phyloP scores from a whole-genome alignment of 2,797 vertebrate genomes.

The Phalanger gymnotis region DNA sequence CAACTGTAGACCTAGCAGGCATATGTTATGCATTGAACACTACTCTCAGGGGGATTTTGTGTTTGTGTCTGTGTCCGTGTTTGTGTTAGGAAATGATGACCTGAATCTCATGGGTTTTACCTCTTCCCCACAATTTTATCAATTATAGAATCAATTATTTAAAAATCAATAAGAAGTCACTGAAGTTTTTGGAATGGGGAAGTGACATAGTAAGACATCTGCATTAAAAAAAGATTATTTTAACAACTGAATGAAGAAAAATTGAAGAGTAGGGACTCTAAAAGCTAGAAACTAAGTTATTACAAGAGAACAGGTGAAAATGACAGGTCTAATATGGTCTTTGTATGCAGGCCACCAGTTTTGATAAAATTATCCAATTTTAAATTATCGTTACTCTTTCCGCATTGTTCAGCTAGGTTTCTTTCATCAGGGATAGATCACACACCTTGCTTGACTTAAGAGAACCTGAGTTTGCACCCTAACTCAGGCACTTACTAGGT shows the following conservation, averaged over 20 bases:
- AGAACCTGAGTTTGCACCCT: background rate
- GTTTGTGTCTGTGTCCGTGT: too few relatives aligned
- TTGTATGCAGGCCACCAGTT: background rate
- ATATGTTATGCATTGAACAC: background rate
- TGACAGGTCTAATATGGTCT: background rate
- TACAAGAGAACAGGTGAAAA: background rate
- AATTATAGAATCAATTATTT: background rate
- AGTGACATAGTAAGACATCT: background rate
- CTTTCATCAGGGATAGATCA: background rate
- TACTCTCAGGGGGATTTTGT: background rate
- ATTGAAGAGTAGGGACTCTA: background rate
- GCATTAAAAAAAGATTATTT: background rate
- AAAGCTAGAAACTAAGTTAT: background rate
- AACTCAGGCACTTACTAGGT: background rate
- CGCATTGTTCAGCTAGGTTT: background rate
- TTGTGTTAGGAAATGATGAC: background rate
- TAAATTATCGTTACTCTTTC: background rate
- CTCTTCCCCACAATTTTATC: background rate
- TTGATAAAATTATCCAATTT: background rate
- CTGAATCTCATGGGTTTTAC: background rate
- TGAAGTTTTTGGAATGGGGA: background rate
- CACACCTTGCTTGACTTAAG: background rate
- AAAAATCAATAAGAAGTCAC: background rate
- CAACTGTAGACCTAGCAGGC: background rate
- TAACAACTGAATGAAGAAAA: background rate